Evolutionary conservation across 2,797 vertebrate species (phyloP), one percentile per base, ranked within the genome.

Genomic region (Fratercula arctica): DNA sequence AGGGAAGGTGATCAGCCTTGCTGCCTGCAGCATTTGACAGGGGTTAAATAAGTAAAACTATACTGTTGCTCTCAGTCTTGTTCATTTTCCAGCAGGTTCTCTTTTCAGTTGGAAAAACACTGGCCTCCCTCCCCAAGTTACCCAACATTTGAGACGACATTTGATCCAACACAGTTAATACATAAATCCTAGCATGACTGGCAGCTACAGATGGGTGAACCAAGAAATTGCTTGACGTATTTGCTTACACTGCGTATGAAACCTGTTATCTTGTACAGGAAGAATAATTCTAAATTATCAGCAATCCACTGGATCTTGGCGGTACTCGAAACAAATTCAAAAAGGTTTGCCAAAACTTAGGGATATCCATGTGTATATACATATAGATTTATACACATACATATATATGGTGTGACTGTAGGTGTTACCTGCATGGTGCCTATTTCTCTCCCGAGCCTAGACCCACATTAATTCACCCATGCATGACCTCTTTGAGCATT

Each of bases 211-310:
- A 78, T 94, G 94, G 93, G 28, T 96, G 96, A 96, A 97, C 95
- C 94, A 96, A 96, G 84, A 96, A 97, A 97, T 97, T 97, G 90
- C 81, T 95, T 95, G 95, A 93, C 79, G 88, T 95, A 96, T 97
- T 97, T 96, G 64, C 76, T 91, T 96, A 90, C 51, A 51, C 17
- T 83, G 78, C 17, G 9, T 93, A 89, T 80, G 79, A 96, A 97
- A 95, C 70, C 74, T 59, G 85, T 92, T 96, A 76, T 95, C 85
- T 93, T 73, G 39, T 87, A 91, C 46, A 87, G 83, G n/a, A 85
- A 87, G 51, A 45, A 88, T 85, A 92, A 93, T n/a, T 89, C 61
- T 94, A 85, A 94, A 92, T 96, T 93, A 93, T 85, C 81, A 87
- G 35, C 93, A 95, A 96, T 93, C 84, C 95, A 95, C 59, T 95